Conservation (phyloP, 2,888 invertebrate species). For the Mythimna ferrago region DNA sequence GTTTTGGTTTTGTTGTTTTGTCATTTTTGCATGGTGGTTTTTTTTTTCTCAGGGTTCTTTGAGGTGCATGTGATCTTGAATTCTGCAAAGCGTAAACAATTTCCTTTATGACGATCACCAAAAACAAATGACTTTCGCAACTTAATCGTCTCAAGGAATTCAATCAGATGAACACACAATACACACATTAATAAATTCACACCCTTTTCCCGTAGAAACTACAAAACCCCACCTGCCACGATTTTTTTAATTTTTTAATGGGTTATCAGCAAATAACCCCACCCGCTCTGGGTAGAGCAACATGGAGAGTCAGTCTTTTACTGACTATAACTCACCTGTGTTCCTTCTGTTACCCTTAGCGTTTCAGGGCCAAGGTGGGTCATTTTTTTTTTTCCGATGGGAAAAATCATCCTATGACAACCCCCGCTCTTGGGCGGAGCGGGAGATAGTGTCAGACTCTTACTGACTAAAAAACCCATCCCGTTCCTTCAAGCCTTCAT, state of each 20-base stretch:
- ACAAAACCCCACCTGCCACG: neutral
- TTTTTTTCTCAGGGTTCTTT: neutral
- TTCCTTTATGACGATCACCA: neutral
- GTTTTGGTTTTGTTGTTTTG: constrained; percentile 41
- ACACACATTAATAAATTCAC: neutral
- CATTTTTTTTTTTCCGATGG: too few species aligned
- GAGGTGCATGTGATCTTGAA: neutral
- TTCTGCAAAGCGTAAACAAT: neutral
- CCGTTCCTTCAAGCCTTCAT: too few species aligned
- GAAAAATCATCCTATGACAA: too few species aligned
- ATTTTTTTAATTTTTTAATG: neutral
- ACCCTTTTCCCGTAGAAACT: neutral
- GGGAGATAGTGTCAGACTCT: too few species aligned
- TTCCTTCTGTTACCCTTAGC: too few species aligned
- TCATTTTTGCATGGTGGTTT: constrained; percentile 31
- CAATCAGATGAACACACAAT: neutral
- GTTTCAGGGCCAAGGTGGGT: too few species aligned
- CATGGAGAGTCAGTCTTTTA: too few species aligned
- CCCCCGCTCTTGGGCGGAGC: too few species aligned
- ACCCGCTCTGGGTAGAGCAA: too few species aligned
- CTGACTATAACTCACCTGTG: too few species aligned
- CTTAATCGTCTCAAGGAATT: neutral
- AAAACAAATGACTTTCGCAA: neutral
- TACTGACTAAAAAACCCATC: too few species aligned
- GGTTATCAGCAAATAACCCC: too few species aligned